Evolutionary conservation across 2,797 vertebrate species (phyloP), one percentile per base, ranked within the genome.

Genomic region (Cetoscarus ocellatus): DNA sequence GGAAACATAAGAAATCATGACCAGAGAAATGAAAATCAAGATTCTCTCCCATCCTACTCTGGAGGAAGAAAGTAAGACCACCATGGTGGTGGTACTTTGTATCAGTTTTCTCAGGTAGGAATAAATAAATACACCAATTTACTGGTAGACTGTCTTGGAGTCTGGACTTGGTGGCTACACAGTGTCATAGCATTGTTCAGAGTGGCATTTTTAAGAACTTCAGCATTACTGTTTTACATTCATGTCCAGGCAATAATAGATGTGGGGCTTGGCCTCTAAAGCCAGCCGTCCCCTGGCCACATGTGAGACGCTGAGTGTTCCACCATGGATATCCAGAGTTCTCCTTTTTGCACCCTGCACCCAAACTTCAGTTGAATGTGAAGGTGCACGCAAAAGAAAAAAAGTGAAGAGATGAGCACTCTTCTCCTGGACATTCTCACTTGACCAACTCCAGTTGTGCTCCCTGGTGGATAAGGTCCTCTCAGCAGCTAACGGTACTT

Each of bases 401-500:
- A 86, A 90, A 75, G 40, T 39, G 59, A 84, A 78, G 67, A 71
- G 66, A 67, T 57, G 52, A 75, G 79, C 70, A 66, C 71, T 67
- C 61, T 74, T 79, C 80, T 61, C 80, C 84, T 57, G 73, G 83
- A 82, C 70, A 71, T 75, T 76, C 68, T 75, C 66, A 60, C 70
- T 69, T 75, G 36, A 57, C 65, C 1, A 18, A 74, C 61, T 80
- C 74, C 62, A 8, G 75, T 61, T 54, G 67, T 76, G 49, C 60
- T 56, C 60, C 52, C 45, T 67, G 34, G 47, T 51, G 72, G 77
- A 72, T 44, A 45, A 35, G 56, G 63, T 88, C 83, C 74, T 83
- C 90, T 96, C 94, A 99, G 88, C 98, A 99, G 69, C 97, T 98
- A 56, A 99, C 96, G 0, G 97, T 96, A 86, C 97, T 98, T 12